phyloP scores from a whole-genome alignment of 2,888 invertebrate genomes.

The Ectropis crepuscularia region DNA sequence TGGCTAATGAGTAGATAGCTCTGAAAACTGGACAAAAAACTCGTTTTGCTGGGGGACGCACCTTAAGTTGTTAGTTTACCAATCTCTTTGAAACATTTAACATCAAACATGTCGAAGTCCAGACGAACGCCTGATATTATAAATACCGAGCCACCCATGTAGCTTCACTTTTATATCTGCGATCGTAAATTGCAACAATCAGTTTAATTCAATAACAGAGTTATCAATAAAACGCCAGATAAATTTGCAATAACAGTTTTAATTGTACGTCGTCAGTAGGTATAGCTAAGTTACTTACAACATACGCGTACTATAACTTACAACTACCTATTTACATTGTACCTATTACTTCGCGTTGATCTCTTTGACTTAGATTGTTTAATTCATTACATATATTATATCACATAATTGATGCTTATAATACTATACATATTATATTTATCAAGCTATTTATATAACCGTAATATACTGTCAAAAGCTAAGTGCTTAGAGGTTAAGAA shows the following conservation, averaged over 20 bases:
- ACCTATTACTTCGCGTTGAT: constrained; percentile 28
- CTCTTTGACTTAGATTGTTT: constrained; percentile 35
- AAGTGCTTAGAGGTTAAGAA: too few relatives aligned
- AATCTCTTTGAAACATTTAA: too few relatives aligned
- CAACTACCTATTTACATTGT: constrained; percentile 44
- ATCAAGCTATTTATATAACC: too few relatives aligned
- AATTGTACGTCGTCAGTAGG: constrained; percentile 40
- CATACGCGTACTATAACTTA: constrained; percentile 37
- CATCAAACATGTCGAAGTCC: neutral
- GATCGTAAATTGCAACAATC: constrained; percentile 37
- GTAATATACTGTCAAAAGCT: too few relatives aligned
- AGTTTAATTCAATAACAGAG: constrained; percentile 44
- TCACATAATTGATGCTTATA: constrained; percentile 13
- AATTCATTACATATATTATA: constrained; percentile 9
- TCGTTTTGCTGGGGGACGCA: too few relatives aligned
- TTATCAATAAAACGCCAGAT: constrained; percentile 53
- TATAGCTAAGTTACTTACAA: constrained; percentile 35
- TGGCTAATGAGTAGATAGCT: too few relatives aligned
- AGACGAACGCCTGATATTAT: constrained; percentile 4
- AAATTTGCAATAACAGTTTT: constrained; percentile 48
- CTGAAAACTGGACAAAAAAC: too few relatives aligned
- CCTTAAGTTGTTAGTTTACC: too few relatives aligned
- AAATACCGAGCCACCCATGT: constrained; percentile 21
- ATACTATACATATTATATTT: neutral
- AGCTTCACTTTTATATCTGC: constrained; percentile 12